A percentile compares a stretch with the other conserved stretches of the same genome.
These are phyloP conservation scores for Discoglossus pictus DNA, from an alignment of 2,797 vertebrate genomes.

Conservation along the genomic window DNA sequence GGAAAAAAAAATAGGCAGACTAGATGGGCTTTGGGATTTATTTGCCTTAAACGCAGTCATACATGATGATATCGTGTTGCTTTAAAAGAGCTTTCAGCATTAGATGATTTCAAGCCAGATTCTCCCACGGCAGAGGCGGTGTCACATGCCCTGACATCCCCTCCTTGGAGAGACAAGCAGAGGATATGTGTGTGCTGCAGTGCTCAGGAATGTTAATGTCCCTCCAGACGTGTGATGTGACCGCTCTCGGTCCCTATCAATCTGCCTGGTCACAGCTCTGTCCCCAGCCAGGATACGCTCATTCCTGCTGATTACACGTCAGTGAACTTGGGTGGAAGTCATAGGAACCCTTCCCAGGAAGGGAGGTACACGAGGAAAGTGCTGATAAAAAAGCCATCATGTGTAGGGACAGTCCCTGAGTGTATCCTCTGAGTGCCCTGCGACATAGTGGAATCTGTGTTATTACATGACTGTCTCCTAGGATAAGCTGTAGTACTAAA, in stretches of 20 bases:
- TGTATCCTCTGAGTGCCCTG: conserved; percentile 1
- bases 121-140: conserved; percentile 10
- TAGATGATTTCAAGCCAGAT: background rate
- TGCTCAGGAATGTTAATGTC: conserved; percentile 62
- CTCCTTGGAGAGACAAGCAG: conserved; percentile 57
- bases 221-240: conserved; percentile 54
- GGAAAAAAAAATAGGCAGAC: too few relatives aligned
- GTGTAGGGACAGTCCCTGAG: conserved; percentile 13
- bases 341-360: conserved; percentile 76
- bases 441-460: too few relatives aligned
- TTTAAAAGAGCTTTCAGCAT: too few relatives aligned
- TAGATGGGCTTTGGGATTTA: too few relatives aligned
- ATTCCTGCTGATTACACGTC: conserved; percentile 69
- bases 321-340: conserved; percentile 59
- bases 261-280: conserved; percentile 72
- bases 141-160: conserved; percentile 51
- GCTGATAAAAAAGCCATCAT: conserved; percentile 63
- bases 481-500: too few relatives aligned
- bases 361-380: conserved; percentile 78
- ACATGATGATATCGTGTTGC: too few relatives aligned
- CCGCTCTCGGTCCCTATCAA: conserved; percentile 62
- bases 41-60: too few relatives aligned
- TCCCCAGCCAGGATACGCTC: conserved; percentile 74
- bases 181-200: conserved; percentile 72
- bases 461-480: too few relatives aligned